A percentile compares a stretch with the other conserved stretches of the same genome.
These are phyloP conservation scores for Brachionus rotundiformis DNA, from an alignment of 1,140 invertebrate genomes.

Conservation along the genomic window DNA sequence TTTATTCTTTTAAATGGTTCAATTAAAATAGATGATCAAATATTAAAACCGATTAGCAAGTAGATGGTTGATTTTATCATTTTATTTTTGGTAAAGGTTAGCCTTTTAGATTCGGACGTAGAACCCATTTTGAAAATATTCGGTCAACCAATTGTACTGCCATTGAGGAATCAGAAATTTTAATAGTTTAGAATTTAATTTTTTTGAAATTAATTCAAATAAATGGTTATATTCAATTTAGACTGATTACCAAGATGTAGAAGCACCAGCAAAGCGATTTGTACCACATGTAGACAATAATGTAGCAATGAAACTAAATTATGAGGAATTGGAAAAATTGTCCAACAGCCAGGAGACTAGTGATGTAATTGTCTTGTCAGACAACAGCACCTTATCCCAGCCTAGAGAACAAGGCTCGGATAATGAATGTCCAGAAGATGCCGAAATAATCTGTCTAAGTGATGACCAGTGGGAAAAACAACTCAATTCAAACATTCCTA, in stretches of 20 bases:
- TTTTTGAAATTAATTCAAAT: too few relatives aligned
- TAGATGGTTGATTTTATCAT: neutral
- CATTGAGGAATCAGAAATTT: neutral
- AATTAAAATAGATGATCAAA: neutral
- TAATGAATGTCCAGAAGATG: neutral
- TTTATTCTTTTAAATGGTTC: constrained; percentile 1
- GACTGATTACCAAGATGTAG: neutral
- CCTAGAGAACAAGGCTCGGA: neutral
- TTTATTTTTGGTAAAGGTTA: neutral
- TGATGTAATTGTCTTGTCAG: neutral
- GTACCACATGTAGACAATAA: neutral
- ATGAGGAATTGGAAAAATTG: too few relatives aligned
- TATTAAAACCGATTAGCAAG: neutral
- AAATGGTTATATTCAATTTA: too few relatives aligned
- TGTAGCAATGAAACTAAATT: neutral
- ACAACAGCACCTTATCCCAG: neutral
- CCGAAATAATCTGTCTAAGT: neutral
- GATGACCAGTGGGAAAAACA: neutral
- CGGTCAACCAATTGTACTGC: neutral
- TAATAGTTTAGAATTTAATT: neutral
- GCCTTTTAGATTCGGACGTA: neutral
- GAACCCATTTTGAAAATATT: constrained; percentile 12
- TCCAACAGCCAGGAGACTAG: neutral
- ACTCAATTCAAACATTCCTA: neutral
- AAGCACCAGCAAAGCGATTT: neutral